Conservation (phyloP, 2,888 invertebrate genomes). For the Adela reaumurella region DNA sequence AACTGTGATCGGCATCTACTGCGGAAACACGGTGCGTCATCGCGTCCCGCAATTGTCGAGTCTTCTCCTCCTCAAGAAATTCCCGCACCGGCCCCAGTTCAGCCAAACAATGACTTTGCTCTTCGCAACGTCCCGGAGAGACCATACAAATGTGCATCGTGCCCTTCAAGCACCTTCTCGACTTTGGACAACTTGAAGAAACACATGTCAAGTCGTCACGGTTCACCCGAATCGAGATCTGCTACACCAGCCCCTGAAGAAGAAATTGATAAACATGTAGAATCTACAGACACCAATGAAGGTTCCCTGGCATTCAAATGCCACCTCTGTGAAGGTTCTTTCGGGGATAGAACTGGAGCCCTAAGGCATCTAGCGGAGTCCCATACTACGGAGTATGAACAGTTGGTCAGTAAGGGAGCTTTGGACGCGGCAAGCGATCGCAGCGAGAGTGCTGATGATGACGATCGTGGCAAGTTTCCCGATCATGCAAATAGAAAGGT, state of each 20-base stretch:
- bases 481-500: slow-evolving; percentile 86
- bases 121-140: slow-evolving; percentile 71
- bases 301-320: slow-evolving; percentile 84
- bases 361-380: slow-evolving; percentile 74
- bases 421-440: slow-evolving; percentile 53
- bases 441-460: slow-evolving; percentile 64
- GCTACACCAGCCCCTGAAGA: slow-evolving; percentile 28
- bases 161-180: slow-evolving; percentile 80
- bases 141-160: slow-evolving; percentile 75
- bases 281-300: slow-evolving; percentile 26
- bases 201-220: slow-evolving; percentile 72
- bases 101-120: slow-evolving; percentile 23
- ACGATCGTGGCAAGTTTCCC: slow-evolving; percentile 75
- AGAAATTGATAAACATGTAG: slow-evolving; percentile 16
- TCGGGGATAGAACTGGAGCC: slow-evolving; percentile 73
- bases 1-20: slow-evolving; percentile 94
- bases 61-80: slow-evolving; percentile 26
- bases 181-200: slow-evolving; percentile 75
- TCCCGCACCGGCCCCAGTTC: slow-evolving; percentile 24
- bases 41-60: slow-evolving; percentile 40
- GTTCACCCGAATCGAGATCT: slow-evolving; percentile 40
- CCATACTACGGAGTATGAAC: slow-evolving; percentile 75
- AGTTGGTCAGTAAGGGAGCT: slow-evolving; percentile 80
- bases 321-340: slow-evolving; percentile 87
- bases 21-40: slow-evolving; percentile 69